Evolutionary conservation across 1,140 invertebrate genomes (phyloP), one percentile per base, ranked within the genome.

Genomic region (Neuroterus valhalla): DNA sequence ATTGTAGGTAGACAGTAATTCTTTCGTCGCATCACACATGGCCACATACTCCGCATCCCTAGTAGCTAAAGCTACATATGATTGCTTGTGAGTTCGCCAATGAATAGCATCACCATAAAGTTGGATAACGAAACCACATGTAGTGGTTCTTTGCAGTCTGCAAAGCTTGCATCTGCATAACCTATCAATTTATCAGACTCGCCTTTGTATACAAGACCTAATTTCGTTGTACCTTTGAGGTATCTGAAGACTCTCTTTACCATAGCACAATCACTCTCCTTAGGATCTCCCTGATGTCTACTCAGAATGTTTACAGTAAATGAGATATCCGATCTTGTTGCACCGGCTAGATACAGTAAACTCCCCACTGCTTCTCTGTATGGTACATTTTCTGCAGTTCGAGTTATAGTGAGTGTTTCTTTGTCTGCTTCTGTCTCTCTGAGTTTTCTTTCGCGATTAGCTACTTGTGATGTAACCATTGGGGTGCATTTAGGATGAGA

Each of bases 301-400:
- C 71, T 72, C n/a, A 43, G 21, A 19, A 67, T 42, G 44, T 66
- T 72, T 21, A 85, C 82, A 3, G 85, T 77, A 17, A 45, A 69
- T 3, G 68, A 45, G 2, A 70, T 74, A 42, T 74, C 67, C 4
- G 67, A n/a, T n/a, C n/a, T n/a, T n/a, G n/a, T n/a, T n/a, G n/a
- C n/a, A n/a, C n/a, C n/a, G n/a, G n/a, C n/a, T 66, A 14, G 66
- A 55, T 3, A 38, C 62, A 1, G 46, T 15, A 67, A 10, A 45
- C 44, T 45, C 43, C 66, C 42, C 48, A 66, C 46, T 55, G 38
- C 42, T 74, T 26, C n/a, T 68, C 52, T n/a, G 68, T 71, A 75
- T 0, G 66, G 68, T 15, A 50, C 23, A 42, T 75, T n/a, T n/a
- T n/a, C n/a, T n/a, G n/a, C 26, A 23, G n/a, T 70, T 26, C 23